These are phyloP conservation scores for Hypselothyrea guttata DNA, from an alignment of 2,888 invertebrate genomes.

Conservation along the genomic window DNA sequence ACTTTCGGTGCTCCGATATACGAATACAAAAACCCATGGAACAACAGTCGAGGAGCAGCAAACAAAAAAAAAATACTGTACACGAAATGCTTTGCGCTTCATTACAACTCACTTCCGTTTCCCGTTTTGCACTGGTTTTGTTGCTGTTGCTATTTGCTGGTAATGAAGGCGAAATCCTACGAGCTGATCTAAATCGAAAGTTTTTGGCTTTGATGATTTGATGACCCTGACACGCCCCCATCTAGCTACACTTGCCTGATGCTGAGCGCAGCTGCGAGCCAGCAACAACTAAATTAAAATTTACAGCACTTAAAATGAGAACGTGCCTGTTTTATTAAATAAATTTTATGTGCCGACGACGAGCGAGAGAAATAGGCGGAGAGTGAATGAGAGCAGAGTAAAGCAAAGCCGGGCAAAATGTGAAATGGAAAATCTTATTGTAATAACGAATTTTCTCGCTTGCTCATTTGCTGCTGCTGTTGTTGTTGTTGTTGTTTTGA, in stretches of 20 bases:
- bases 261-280: slow-evolving; percentile 59
- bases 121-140: neutral
- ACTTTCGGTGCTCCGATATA: slow-evolving; percentile 57
- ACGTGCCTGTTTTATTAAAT: slow-evolving; percentile 76
- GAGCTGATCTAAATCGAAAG: slow-evolving; percentile 71
- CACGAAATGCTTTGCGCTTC: slow-evolving; percentile 62
- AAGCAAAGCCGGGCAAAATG: slow-evolving; percentile 22
- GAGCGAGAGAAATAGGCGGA: neutral
- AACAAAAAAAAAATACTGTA: slow-evolving; percentile 36
- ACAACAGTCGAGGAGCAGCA: neutral
- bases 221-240: slow-evolving; percentile 25
- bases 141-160: slow-evolving; percentile 36
- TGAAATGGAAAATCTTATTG: slow-evolving; percentile 66
- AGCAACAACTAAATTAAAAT: slow-evolving; percentile 77
- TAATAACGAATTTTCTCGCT: slow-evolving; percentile 62
- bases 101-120: slow-evolving; percentile 71
- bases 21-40: slow-evolving; percentile 5
- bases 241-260: neutral
- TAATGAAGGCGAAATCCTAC: slow-evolving; percentile 60
- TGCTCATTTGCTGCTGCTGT: slow-evolving; percentile 34
- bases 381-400: slow-evolving; percentile 1
- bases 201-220: slow-evolving; percentile 70
- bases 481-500: slow-evolving; percentile 55
- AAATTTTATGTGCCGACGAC: slow-evolving; percentile 57
- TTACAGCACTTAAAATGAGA: slow-evolving; percentile 76